phyloP scores from a whole-genome alignment of 2,888 invertebrate species.

The Troides aeacus region DNA sequence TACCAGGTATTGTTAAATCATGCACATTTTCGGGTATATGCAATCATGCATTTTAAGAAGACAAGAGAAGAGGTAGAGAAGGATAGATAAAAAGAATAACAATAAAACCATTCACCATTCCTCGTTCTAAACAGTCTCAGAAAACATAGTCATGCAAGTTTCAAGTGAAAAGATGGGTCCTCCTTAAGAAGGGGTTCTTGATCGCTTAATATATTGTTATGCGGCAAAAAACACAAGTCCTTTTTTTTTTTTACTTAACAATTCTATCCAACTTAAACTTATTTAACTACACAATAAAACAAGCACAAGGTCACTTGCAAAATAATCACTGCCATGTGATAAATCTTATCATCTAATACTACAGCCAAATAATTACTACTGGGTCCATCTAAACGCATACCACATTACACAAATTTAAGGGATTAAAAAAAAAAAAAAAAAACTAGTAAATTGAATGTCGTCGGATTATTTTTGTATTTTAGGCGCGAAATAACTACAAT shows the following conservation, averaged over 20 bases:
- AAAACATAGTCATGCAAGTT: constrained; percentile 43
- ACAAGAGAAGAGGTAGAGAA: constrained; percentile 2
- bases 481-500: constrained; percentile 1
- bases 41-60: constrained; percentile 31
- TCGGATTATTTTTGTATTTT: constrained; percentile 5
- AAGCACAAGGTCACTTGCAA: constrained; percentile 33
- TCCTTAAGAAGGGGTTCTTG: constrained; percentile 46
- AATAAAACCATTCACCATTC: constrained; percentile 31
- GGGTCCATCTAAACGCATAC: constrained; percentile 18
- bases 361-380: constrained; percentile 32
- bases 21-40: constrained; percentile 18
- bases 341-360: constrained; percentile 31
- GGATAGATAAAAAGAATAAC: constrained; percentile 18
- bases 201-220: constrained; percentile 69
- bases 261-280: constrained; percentile 24
- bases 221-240: constrained; percentile 37
- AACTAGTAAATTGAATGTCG: neutral
- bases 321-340: constrained; percentile 41
- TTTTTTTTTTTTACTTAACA: constrained; percentile 22
- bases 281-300: constrained; percentile 25
- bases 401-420: constrained; percentile 24
- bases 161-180: constrained; percentile 33
- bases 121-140: constrained; percentile 33
- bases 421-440: neutral
- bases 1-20: constrained; percentile 13